A percentile compares a stretch with the other conserved stretches of the same genome.
phyloP scores from a whole-genome alignment of 1,140 invertebrate species.

The Drosophila orosa region DNA sequence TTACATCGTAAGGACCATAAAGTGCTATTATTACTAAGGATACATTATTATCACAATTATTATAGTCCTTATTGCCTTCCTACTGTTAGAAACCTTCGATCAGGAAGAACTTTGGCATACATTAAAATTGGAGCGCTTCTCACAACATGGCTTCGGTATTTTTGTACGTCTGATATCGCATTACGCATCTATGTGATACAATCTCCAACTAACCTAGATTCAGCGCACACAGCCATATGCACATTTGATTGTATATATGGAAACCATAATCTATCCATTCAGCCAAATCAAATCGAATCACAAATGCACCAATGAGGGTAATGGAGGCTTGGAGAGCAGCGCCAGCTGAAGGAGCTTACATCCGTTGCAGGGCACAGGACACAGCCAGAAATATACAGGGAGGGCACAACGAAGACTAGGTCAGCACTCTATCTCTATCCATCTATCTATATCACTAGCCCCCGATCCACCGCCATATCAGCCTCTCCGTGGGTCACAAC shows the following conservation, averaged over 20 bases:
- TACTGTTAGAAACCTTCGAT: too few species aligned
- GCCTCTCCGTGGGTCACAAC: constrained; percentile 25
- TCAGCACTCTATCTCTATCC: constrained; percentile 29
- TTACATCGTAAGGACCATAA: background rate
- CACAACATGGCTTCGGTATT: background rate
- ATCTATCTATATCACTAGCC: constrained; percentile 9
- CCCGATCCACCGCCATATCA: constrained; percentile 7
- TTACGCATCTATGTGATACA: constrained; percentile 24
- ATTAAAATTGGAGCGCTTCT: background rate
- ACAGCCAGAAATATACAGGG: constrained; percentile 11
- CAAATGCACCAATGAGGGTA: constrained; percentile 43
- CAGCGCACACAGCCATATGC: background rate
- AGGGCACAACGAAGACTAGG: constrained; percentile 32
- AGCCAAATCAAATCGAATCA: constrained; percentile 59
- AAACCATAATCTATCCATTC: constrained; percentile 47
- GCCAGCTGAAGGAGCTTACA: constrained; percentile 41
- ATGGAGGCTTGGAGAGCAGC: background rate
- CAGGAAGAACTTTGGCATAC: background rate
- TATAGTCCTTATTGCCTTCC: too few species aligned
- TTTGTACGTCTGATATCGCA: background rate
- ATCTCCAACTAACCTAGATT: constrained; percentile 44
- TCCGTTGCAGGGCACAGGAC: constrained; percentile 45
- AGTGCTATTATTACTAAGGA: too few species aligned
- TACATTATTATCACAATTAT: too few species aligned
- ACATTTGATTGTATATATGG: background rate